Evolutionary conservation across 1,140 invertebrate genomes (phyloP), one percentile per base, ranked within the genome.

Genomic region (Hylyphantes graminicola): DNA sequence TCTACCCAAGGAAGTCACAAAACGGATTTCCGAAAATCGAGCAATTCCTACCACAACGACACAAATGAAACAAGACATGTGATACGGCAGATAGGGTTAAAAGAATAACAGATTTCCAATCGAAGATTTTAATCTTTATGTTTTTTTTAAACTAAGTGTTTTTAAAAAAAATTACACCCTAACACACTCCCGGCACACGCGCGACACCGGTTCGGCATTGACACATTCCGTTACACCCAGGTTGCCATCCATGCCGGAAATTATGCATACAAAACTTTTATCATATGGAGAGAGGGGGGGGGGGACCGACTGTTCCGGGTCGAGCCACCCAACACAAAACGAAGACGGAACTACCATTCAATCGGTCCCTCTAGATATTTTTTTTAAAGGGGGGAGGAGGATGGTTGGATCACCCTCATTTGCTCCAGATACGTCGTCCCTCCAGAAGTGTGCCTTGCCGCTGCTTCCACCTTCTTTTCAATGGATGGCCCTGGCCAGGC

Each of bases 331-430:
- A 19, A 50, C 74, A 64, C 59, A 64, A 64, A 63, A 50, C 59
- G 72, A 76, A 65, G 48, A 78, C 76, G 76, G 76, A 78, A 65
- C 76, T 78, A 35, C 76, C 76, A 35, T 76, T 63, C 48, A 70
- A 54, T 17, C 68, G 35, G 54, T 21, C 19, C 72, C 48, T 19
- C n/a, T 51, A 35, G 35, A 35, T 35, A 8, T 54, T 51, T 78
- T 78, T 78, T 78, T 55, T n/a, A n/a, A 21, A 7, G 12, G 7
- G n/a, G n/a, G 50, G 76, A 35, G n/a, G n/a, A n/a, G 7, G 61
- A 64, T 53, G 63, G 61, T 13, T 19, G 19, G 54, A 63, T 67
- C 50, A 17, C 76, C 76, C 76, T 17, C 48, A 15, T 55, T 78
- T 78, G 76, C 50, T 78, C 76, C 63, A 78, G 76, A 78, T 78